Conservation (phyloP, 2,797 vertebrate species). For the Etheostoma nigrum region DNA sequence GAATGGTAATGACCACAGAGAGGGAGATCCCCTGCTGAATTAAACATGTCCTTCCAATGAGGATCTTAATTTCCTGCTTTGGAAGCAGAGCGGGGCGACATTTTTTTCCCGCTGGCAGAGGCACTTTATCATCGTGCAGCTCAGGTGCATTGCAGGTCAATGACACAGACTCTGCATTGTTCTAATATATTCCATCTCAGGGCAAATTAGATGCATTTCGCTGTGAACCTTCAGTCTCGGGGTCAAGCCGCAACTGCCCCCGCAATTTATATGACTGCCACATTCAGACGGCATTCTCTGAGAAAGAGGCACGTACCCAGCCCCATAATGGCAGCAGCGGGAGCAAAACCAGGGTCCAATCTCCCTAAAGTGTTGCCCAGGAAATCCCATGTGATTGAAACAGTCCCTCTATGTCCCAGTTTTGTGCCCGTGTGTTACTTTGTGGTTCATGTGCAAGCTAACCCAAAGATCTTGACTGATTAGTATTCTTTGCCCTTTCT, state of each 20-base stretch:
- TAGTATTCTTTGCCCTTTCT: slow-evolving; percentile 53
- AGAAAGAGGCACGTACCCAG: slow-evolving; percentile 45
- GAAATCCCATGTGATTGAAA: slow-evolving; percentile 62
- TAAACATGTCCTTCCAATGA: slow-evolving; percentile 76
- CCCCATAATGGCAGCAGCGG: slow-evolving; percentile 49
- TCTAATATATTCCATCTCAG: slow-evolving; percentile 79
- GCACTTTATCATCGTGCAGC: slow-evolving; percentile 77
- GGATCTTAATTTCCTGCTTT: slow-evolving; percentile 65
- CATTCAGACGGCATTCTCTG: slow-evolving; percentile 50
- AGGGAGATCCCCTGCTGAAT: slow-evolving; percentile 73
- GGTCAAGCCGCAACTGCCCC: slow-evolving; percentile 65
- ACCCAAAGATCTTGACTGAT: slow-evolving; percentile 56
- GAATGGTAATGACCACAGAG: slow-evolving; percentile 74
- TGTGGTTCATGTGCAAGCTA: slow-evolving; percentile 42
- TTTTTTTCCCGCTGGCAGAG: slow-evolving; percentile 57
- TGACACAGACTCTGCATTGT: slow-evolving; percentile 70
- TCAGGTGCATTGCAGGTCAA: slow-evolving; percentile 77
- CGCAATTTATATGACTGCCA: slow-evolving; percentile 76
- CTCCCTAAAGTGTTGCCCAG: slow-evolving; percentile 73
- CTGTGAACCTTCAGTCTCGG: slow-evolving; percentile 61
- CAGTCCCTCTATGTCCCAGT: slow-evolving; percentile 31
- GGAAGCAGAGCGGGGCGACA: slow-evolving; percentile 39
- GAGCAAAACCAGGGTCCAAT: slow-evolving; percentile 64
- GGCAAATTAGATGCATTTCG: slow-evolving; percentile 77
- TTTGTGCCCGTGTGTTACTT: slow-evolving; percentile 38